Evolutionary conservation across 2,113 vertebrate species (phyloP).

Genomic region (Probosciger aterrimus): DNA sequence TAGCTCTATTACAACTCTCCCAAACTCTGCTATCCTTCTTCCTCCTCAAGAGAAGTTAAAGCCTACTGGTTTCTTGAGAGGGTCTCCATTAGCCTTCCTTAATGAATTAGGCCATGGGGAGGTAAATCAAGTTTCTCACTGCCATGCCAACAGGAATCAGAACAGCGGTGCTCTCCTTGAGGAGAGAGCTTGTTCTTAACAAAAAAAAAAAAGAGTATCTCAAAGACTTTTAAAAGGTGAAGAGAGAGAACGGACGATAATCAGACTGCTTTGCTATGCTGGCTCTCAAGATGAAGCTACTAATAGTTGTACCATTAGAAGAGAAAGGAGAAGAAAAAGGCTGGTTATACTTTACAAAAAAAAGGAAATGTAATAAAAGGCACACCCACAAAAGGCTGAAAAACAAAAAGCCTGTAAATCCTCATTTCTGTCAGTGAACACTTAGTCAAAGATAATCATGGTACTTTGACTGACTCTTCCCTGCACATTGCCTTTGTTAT

Average conservation of each 20-base stretch:
- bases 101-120: not conserved
- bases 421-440: not conserved
- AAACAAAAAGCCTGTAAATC: not conserved
- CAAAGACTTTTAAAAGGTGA: not conserved
- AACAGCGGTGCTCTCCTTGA: not conserved
- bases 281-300: not conserved
- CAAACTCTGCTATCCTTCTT: not conserved
- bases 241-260: not conserved
- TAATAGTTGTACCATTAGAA: not conserved
- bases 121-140: not conserved
- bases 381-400: not conserved
- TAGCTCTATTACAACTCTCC: not conserved
- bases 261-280: not conserved
- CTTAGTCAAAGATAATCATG: not conserved
- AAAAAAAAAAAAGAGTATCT: not conserved
- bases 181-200: not conserved
- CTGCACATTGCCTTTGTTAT: not conserved
- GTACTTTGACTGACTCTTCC: not conserved
- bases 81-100: not conserved
- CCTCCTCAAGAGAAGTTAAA: not conserved
- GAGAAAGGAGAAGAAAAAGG: not conserved
- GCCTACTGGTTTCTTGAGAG: not conserved
- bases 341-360: not conserved
- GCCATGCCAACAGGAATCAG: not conserved
- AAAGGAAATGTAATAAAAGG: not conserved